Evolutionary conservation across 2,888 invertebrate species (phyloP).

Genomic region (Parelbella ahira): DNA sequence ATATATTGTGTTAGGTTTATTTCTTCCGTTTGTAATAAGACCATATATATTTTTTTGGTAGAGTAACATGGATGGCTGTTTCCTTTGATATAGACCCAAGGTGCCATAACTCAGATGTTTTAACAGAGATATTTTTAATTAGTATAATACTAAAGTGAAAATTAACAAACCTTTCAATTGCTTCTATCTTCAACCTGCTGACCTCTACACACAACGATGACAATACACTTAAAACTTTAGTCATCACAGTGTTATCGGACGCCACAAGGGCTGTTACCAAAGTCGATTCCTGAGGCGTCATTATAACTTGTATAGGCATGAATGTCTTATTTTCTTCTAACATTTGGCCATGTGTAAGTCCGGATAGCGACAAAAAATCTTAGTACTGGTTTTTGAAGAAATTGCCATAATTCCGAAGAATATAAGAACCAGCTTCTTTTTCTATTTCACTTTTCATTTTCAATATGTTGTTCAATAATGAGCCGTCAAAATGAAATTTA

Average conservation of each 20-base stretch:
- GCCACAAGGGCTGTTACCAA: conserved; percentile 85
- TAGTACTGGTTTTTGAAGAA: conserved; percentile 70
- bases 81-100: too few relatives aligned
- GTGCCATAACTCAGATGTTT: too few relatives aligned
- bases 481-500: too few relatives aligned
- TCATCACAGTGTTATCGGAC: conserved; percentile 90
- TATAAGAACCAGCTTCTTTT: conserved; percentile 62
- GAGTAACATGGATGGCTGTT: too few relatives aligned
- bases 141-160: background rate
- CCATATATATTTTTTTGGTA: too few relatives aligned
- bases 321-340: conserved; percentile 56
- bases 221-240: conserved; percentile 89
- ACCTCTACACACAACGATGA: conserved; percentile 90
- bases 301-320: conserved; percentile 55
- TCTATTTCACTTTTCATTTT: conserved; percentile 56
- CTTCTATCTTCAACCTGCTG: conserved; percentile 83
- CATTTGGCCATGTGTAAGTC: conserved; percentile 35
- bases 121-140: too few relatives aligned
- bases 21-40: too few relatives aligned
- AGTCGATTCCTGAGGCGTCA: conserved; percentile 81
- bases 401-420: conserved; percentile 65
- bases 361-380: conserved; percentile 45
- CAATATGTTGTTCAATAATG: background rate
- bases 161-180: conserved; percentile 75
- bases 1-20: too few relatives aligned